Base-by-base conservation (phyloP, 2,888 invertebrate genomes). In the Epirrhoe alternata region DNA sequence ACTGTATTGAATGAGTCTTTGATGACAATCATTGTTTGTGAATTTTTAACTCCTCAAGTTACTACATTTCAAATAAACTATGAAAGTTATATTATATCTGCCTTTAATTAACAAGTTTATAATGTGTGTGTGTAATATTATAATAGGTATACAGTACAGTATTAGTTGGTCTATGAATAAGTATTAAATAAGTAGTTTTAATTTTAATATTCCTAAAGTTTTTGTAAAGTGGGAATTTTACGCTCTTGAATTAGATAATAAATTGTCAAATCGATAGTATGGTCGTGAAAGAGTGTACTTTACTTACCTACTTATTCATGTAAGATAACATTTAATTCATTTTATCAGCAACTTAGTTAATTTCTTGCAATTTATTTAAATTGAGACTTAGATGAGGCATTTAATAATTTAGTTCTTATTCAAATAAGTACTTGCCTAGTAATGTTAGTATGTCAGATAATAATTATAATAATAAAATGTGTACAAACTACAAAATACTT, bases 191-290 rank as follows among this genome's bases (percentile, higher is more conserved):
- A 35, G 3, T 42, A 42, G 12, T 3, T 12, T 42, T 42, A 47
- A 47, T 14, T 16, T 16, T 16, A 14, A 47, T 35, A 49, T 33
- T 16, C 33, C 49, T 61, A 35, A 24, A 38, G 42, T 42, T 42
- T 24, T 64, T 62, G 53, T 61, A 58, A 38, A 55, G 62, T 58
- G 69, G 70, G 66, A 69, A 71, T 66, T 50, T 54, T 64, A 68
- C 69, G 69, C 66, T 71, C 62, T 59, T 50, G 30, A 51, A 51
- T 50, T 35, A 50, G 24, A 24, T 38, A 17, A 10, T 42, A 16
- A 16, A 16, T 42, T 5, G n/a, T 33, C 16, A 5, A 49, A 24
- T 24, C 24, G 3, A 24, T 24, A n/a, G 24, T 2, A 24, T 24
- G 35, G 51, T n/a, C 5, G n/a, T 33, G 33, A n/a, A 7, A 57